Conservation (phyloP, 2,113 vertebrate genomes). For the Salvator merianae region DNA sequence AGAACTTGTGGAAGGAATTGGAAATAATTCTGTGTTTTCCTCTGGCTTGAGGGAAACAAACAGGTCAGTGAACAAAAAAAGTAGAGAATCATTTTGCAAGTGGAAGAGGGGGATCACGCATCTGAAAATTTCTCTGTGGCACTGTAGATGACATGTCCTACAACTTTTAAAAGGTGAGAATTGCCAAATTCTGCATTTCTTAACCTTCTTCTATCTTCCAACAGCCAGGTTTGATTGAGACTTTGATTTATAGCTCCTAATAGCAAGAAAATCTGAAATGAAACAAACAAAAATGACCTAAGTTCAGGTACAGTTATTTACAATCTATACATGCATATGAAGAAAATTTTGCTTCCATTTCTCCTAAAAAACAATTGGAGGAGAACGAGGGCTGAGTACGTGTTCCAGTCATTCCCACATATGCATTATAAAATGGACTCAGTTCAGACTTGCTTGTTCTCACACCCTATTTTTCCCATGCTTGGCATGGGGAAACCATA, state of each 20-base stretch:
- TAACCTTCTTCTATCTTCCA: background rate
- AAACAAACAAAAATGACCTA: background rate
- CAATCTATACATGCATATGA: no score
- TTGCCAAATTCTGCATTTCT: no score
- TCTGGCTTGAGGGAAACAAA: background rate
- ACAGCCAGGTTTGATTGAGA: background rate
- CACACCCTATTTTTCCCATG: no score
- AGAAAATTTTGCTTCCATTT: background rate
- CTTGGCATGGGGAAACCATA: no score
- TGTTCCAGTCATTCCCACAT: no score
- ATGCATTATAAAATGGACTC: no score
- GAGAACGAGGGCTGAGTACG: no score
- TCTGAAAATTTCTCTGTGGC: constrained; percentile 1
- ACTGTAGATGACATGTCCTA: background rate
- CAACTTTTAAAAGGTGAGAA: background rate
- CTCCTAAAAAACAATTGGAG: no score
- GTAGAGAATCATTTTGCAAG: background rate
- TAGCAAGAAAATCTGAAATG: background rate
- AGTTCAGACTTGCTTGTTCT: no score
- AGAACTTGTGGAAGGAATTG: background rate
- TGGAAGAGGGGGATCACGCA: background rate
- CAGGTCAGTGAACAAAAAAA: background rate
- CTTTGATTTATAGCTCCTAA: background rate
- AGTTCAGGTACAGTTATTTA: no score
- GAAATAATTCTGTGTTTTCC: background rate